Conservation (phyloP, 2,113 vertebrate genomes). For the Micronycteris hirsuta region DNA sequence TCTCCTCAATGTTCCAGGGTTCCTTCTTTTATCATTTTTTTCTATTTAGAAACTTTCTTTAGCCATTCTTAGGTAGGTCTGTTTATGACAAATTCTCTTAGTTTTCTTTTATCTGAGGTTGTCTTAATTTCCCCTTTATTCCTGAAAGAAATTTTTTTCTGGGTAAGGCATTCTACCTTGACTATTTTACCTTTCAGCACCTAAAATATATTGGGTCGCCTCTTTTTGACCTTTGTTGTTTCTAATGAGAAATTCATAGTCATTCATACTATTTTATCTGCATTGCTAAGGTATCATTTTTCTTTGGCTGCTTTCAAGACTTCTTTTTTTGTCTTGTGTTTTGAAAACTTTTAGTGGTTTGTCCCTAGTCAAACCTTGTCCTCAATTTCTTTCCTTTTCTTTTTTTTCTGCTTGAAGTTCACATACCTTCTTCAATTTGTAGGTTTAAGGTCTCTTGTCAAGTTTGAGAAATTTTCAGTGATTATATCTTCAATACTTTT, state of each 20-base stretch:
- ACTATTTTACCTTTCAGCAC: background rate
- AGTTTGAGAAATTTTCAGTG: background rate
- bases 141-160: background rate
- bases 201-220: background rate
- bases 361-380: background rate
- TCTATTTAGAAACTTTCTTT: background rate
- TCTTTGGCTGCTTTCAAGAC: background rate
- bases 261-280: background rate
- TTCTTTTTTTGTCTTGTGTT: background rate
- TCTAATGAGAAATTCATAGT: background rate
- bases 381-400: background rate
- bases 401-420: background rate
- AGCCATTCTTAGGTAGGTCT: too few species aligned
- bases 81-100: too few species aligned
- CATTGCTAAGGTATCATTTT: background rate
- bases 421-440: background rate
- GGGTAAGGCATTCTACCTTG: background rate
- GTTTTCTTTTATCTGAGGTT: too few species aligned
- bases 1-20: too few species aligned
- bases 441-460: background rate
- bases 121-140: background rate
- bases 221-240: background rate
- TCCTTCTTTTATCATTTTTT: too few species aligned
- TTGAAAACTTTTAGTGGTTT: background rate
- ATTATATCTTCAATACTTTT: background rate